These are phyloP conservation scores for Oreonectes daqikongensis DNA, from an alignment of 2,797 vertebrate species.

Conservation along the genomic window DNA sequence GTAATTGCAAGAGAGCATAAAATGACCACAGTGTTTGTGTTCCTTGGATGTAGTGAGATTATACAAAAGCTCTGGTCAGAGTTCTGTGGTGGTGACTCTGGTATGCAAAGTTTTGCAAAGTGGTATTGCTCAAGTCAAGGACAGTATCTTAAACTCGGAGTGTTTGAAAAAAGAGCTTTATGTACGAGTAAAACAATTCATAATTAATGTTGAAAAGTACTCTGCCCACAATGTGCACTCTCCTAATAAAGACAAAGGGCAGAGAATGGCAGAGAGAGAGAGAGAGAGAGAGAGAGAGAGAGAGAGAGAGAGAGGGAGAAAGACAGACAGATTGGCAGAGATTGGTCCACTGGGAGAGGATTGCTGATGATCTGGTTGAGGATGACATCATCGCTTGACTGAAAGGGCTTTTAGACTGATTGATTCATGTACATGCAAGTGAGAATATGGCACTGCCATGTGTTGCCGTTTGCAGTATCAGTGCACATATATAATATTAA, in stretches of 20 bases:
- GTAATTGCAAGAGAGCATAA: neutral
- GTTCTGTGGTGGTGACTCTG: neutral
- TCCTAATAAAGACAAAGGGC: neutral
- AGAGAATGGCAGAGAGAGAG: neutral
- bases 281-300: conserved; percentile 40
- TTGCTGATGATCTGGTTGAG: conserved; percentile 62
- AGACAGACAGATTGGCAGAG: conserved; percentile 53
- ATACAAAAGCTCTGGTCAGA: neutral
- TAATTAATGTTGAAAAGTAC: neutral
- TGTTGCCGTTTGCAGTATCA: neutral
- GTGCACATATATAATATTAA: neutral
- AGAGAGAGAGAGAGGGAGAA: conserved; percentile 37
- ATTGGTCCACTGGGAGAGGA: conserved; percentile 59
- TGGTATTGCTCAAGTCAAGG: neutral
- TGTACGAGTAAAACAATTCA: neutral
- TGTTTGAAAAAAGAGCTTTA: neutral
- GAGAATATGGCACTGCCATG: conserved; percentile 10
- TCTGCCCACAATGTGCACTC: neutral
- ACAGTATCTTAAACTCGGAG: neutral
- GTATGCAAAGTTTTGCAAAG: conserved; percentile 5
- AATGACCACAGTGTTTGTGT: neutral
- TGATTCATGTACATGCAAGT: conserved; percentile 56
- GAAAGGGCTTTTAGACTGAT: conserved; percentile 73
- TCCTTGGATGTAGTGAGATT: neutral
- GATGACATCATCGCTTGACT: conserved; percentile 69